phyloP scores from a whole-genome alignment of 2,888 invertebrate genomes.

The Drosophila nr. fundita region DNA sequence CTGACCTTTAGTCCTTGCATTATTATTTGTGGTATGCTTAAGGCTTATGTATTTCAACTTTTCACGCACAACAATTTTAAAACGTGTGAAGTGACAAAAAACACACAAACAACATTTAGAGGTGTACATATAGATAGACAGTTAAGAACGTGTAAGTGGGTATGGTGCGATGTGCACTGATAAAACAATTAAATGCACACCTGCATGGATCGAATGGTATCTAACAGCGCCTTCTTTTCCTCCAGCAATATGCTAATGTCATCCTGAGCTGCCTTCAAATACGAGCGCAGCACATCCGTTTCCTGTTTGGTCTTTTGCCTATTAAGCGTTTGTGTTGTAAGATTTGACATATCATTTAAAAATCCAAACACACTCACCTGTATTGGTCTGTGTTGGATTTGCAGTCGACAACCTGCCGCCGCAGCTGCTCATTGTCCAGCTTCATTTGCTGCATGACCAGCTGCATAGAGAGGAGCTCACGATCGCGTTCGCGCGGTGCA shows the following conservation, averaged over 20 bases:
- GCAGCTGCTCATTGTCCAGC: slow-evolving; percentile 88
- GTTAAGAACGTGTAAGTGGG: slow-evolving; percentile 32
- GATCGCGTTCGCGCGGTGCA: slow-evolving; percentile 83
- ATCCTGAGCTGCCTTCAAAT: slow-evolving; percentile 90
- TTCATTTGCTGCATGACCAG: slow-evolving; percentile 86
- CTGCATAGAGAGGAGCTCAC: slow-evolving; percentile 85
- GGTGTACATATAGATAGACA: slow-evolving; percentile 46
- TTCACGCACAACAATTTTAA: slow-evolving; percentile 56
- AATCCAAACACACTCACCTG: slow-evolving; percentile 67
- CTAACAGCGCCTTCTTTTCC: slow-evolving; percentile 90
- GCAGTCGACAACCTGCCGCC: slow-evolving; percentile 87
- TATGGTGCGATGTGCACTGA: not conserved
- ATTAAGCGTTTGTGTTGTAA: not conserved
- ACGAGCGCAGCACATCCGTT: slow-evolving; percentile 87
- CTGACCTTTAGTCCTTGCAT: slow-evolving; percentile 83
- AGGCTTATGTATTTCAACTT: slow-evolving; percentile 75
- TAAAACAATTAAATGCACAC: slow-evolving; percentile 83
- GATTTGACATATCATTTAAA: not conserved
- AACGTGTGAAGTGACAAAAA: slow-evolving; percentile 50
- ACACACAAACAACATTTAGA: slow-evolving; percentile 59
- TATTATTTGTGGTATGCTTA: slow-evolving; percentile 78
- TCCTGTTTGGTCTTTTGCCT: slow-evolving; percentile 86
- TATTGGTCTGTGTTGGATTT: slow-evolving; percentile 86
- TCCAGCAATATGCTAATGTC: slow-evolving; percentile 89
- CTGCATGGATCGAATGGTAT: slow-evolving; percentile 89